These are phyloP conservation scores for Amblyopsis rosae DNA, from an alignment of 2,113 vertebrate species.

Conservation along the genomic window DNA sequence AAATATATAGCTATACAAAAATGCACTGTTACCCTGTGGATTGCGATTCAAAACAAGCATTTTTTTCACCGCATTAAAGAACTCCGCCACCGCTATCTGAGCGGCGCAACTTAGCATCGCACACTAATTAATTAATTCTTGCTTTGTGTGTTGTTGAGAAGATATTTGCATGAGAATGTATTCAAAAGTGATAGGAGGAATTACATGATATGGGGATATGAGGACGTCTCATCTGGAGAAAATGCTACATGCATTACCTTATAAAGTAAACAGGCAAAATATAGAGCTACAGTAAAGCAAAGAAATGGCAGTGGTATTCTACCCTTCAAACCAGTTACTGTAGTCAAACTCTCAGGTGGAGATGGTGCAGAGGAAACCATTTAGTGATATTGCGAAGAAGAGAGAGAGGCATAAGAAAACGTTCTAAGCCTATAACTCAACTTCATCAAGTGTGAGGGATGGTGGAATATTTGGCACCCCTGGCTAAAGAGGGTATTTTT, in stretches of 20 bases:
- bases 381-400: no score
- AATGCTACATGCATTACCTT: constrained; percentile 2
- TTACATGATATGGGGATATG: constrained; percentile 43
- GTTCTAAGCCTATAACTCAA: no score
- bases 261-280: no score
- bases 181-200: constrained; percentile 28
- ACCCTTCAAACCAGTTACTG: no score
- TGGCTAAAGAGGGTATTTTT: no score
- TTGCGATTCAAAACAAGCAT: constrained; percentile 29
- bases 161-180: constrained; percentile 42
- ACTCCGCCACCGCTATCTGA: constrained; percentile 17
- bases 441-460: no score
- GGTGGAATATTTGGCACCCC: no score
- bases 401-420: no score
- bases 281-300: no score
- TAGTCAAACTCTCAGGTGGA: no score
- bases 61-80: constrained; percentile 1
- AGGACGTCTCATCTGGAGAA: constrained; percentile 39
- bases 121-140: constrained; percentile 44
- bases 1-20: neutral
- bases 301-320: no score
- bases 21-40: neutral
- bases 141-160: constrained; percentile 21
- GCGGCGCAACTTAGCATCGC: constrained; percentile 27
- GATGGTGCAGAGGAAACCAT: no score